These are phyloP conservation scores for Theretra japonica DNA, from an alignment of 2,888 invertebrate species.

Conservation along the genomic window DNA sequence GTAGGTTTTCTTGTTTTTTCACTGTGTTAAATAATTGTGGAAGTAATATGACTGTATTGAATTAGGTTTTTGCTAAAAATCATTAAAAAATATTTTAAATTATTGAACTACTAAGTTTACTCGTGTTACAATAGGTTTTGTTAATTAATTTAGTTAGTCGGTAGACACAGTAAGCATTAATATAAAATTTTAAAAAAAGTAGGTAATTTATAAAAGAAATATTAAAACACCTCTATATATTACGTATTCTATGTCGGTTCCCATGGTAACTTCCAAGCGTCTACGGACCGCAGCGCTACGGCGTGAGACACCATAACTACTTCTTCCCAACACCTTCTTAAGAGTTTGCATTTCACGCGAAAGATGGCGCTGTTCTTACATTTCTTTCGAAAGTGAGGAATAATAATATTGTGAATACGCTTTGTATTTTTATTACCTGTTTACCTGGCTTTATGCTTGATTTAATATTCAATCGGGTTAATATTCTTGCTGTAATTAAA, in stretches of 20 bases:
- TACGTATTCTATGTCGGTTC: background rate
- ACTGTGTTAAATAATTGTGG: too few species aligned
- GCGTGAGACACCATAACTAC: slow-evolving; percentile 12
- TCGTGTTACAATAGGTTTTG: too few species aligned
- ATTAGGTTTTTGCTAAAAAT: too few species aligned
- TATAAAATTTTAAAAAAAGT: background rate
- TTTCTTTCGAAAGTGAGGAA: background rate
- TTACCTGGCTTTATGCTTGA: too few species aligned
- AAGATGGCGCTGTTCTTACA: slow-evolving; percentile 23
- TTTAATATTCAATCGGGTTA: too few species aligned
- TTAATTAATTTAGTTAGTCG: too few species aligned
- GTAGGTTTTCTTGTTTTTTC: background rate
- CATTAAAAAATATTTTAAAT: too few species aligned
- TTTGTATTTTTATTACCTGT: background rate
- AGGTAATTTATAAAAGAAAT: background rate
- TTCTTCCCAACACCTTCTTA: background rate
- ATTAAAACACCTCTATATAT: background rate
- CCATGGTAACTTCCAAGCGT: slow-evolving; percentile 14
- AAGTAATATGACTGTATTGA: too few species aligned
- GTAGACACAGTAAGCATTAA: too few species aligned
- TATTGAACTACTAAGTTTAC: too few species aligned
- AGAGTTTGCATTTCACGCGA: background rate
- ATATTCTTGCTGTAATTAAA: too few species aligned
- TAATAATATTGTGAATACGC: background rate
- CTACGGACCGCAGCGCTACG: slow-evolving; percentile 7